Base-by-base conservation (phyloP, 2,797 vertebrate species). In the Malurus leucopterus region DNA sequence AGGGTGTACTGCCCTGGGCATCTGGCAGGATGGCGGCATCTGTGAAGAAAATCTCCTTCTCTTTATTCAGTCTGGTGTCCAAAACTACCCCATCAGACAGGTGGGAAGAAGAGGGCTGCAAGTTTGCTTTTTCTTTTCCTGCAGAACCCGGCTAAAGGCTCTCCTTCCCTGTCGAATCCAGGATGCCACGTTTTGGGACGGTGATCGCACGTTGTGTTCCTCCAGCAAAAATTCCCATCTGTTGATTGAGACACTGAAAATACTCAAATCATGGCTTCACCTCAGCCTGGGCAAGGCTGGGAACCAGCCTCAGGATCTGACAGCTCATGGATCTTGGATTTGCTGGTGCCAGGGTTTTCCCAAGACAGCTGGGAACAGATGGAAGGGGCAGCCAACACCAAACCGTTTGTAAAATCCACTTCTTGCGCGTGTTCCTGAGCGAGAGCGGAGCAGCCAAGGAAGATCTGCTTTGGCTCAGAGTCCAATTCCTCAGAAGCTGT, bases 221-320 rank as follows among this genome's bases (percentile, higher is more conserved):
- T 14, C 5, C 8, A 23, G 36, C 53, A 32, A 4, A 43, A 58
- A 63, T 1, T 43, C 49, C 21, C 17, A 6, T 38, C 50, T 30
- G 2, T 20, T 40, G 23, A 41, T 30, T 20, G 68, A 62, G 75
- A 34, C 10, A 9, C 27, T 30, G 59, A 34, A 14, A 8, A 30
- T 3, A 26, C 19, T 27, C 0, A 0, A 46, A 13, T 7, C 38
- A 8, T 1, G 21, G 57, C 69, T 77, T 44, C 18, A 21, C 44
- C 29, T 29, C 32, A 53, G 19, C 12, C 20, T 47, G 46, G 15
- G 27, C 11, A 40, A 69, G 64, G 36, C 32, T 7, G 10, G 27
- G 12, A 50, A 44, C 32, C 44, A 10, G 23, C 30, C 57, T 50
- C 26, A 47, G 27, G 19, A 46, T 51, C 54, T 34, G 38, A 24